Conservation (phyloP, 2,888 invertebrate genomes). For the Orchesellides sinensis region DNA sequence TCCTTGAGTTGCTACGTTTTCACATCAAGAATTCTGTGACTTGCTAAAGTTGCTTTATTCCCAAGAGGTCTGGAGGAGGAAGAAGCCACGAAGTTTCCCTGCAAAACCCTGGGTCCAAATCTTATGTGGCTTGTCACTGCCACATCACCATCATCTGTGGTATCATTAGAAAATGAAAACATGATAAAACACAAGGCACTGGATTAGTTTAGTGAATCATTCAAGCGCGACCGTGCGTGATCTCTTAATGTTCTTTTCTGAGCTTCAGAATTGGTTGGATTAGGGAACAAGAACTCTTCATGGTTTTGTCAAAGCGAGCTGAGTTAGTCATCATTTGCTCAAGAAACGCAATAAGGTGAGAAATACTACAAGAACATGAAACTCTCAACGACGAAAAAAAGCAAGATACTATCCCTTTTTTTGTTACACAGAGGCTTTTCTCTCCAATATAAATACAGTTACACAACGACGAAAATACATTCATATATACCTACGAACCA, state of each 20-base stretch:
- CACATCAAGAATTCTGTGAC: conserved; percentile 45
- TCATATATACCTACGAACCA: not conserved
- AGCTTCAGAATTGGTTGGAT: conserved; percentile 53
- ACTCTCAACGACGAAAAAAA: too few species aligned
- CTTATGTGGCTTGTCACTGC: not conserved
- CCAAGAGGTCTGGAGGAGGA: conserved; percentile 31
- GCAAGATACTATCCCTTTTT: too few species aligned
- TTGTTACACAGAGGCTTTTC: too few species aligned
- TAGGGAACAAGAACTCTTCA: conserved; percentile 71
- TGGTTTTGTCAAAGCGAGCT: conserved; percentile 72
- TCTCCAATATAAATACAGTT: too few species aligned
- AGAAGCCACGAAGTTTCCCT: conserved; percentile 21
- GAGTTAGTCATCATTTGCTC: conserved; percentile 72
- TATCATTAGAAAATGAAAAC: conserved; percentile 36
- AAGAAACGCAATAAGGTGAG: conserved; percentile 31
- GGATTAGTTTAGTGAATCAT: conserved; percentile 38
- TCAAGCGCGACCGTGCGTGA: conserved; percentile 26
- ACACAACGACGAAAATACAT: too few species aligned
- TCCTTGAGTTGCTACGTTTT: conserved; percentile 14
- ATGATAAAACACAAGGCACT: conserved; percentile 38
- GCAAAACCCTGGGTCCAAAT: not conserved
- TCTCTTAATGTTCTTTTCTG: conserved; percentile 14
- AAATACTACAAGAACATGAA: not conserved
- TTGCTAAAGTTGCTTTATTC: conserved; percentile 44
- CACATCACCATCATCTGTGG: not conserved